Evolutionary conservation across 2,888 invertebrate genomes (phyloP), one percentile per base, ranked within the genome.

Genomic region (Phymatocera aterrima): DNA sequence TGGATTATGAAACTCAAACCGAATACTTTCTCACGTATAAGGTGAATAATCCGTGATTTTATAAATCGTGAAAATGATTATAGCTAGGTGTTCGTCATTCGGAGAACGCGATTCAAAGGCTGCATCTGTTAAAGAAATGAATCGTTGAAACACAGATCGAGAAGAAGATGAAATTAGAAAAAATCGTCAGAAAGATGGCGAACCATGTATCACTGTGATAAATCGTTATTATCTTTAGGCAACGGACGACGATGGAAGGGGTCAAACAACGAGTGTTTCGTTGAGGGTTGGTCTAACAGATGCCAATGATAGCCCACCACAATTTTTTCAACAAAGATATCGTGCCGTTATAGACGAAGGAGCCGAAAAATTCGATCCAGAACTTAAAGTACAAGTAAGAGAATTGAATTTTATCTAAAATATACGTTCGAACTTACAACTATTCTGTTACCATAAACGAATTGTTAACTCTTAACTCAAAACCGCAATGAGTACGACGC

Each of bases 251-350:
- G 94, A 95, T 81, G 97, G 97, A 0, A 92, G 93, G 21, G 97
- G 96, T 0, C 96, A 96, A 86, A 94, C 94, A 57, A 94, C 95
- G 0, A 95, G 95, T 37, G 96, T 96, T 0, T 95, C 97, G 0
- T 91, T 98, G 1, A 95, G 96, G 83, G 95, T 98, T 78, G 93
- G 94, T 0, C 92, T 98, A 0, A 93, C 93, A 0, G 98, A 98
- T 88, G 95, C 95, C 79, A 98, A 98, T 89, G 98, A 98, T 91
- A 97, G 97, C 87, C 94, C 96, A 0, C 98, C 98, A 0, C 92
- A 93, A 18, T 98, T 98, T 91, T 92, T 93, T 51, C 95, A 96
- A 79, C 92, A 94, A 0, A 92, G 94, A 60, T 97, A 97, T 91
- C 93, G 94, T 34, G 95, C 96, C 0, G 95, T 95, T 8, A 94